These are phyloP conservation scores for Wiebesia pumilae DNA, from an alignment of 1,140 invertebrate species.

Conservation along the genomic window DNA sequence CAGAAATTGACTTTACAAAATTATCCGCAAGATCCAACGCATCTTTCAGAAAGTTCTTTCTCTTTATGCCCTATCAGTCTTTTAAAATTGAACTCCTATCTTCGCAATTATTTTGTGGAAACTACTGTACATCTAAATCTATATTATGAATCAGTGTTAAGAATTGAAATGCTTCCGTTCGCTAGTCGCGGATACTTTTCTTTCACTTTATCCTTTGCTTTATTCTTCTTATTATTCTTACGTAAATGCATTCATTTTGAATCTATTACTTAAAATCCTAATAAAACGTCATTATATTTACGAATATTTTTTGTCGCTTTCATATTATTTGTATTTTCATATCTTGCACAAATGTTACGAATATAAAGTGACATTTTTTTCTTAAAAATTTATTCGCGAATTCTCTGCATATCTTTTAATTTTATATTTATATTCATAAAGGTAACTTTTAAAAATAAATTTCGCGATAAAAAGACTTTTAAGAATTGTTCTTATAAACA, in stretches of 20 bases:
- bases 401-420: neutral
- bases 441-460: neutral
- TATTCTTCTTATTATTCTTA: too few species aligned
- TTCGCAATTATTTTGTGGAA: neutral
- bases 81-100: neutral
- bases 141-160: too few species aligned
- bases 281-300: neutral
- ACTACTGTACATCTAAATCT: too few species aligned
- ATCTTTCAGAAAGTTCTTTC: neutral
- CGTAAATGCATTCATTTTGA: too few species aligned
- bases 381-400: neutral
- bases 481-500: neutral
- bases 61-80: neutral
- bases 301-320: neutral
- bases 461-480: neutral
- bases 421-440: neutral
- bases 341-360: neutral
- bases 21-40: neutral
- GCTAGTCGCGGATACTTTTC: too few species aligned
- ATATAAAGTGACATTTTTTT: neutral
- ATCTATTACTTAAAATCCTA: too few species aligned
- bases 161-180: too few species aligned
- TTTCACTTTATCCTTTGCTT: too few species aligned
- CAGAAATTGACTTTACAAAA: neutral
- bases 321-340: neutral